Conservation (phyloP, 2,888 invertebrate genomes). For the Eupithecia dodoneata region DNA sequence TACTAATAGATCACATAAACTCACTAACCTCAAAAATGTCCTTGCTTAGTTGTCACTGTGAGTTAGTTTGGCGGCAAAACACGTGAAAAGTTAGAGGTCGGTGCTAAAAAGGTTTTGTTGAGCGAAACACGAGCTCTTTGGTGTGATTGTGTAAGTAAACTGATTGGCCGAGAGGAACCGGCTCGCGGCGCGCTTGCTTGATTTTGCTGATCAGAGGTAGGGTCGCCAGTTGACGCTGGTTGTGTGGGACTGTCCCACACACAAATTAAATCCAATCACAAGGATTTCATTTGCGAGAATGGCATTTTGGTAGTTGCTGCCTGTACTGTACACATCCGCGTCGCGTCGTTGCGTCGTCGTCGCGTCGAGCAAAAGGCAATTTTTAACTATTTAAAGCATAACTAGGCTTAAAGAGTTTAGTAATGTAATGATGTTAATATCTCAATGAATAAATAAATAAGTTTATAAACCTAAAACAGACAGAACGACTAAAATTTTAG, state of each 20-base stretch:
- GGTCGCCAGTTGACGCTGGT: slow-evolving; percentile 33
- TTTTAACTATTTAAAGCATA: too few species aligned
- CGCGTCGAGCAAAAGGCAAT: too few species aligned
- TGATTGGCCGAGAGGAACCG: slow-evolving; percentile 49
- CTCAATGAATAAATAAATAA: too few species aligned
- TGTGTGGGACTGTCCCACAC: slow-evolving; percentile 5
- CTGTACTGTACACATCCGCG: neutral
- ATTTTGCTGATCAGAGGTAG: slow-evolving; percentile 50
- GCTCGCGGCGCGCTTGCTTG: slow-evolving; percentile 42
- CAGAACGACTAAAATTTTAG: too few species aligned
- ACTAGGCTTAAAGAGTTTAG: too few species aligned
- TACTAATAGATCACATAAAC: slow-evolving; percentile 37
- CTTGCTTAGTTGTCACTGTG: slow-evolving; percentile 30
- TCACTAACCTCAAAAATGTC: slow-evolving; percentile 42
- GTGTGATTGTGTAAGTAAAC: slow-evolving; percentile 49
- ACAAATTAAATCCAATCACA: neutral
- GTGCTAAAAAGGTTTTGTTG: slow-evolving; percentile 18
- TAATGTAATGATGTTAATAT: too few species aligned
- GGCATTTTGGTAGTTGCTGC: neutral
- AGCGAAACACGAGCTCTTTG: slow-evolving; percentile 45
- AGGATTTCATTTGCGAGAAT: neutral
- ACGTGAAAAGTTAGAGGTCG: slow-evolving; percentile 37
- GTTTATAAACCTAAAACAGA: too few species aligned
- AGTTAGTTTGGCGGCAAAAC: slow-evolving; percentile 37
- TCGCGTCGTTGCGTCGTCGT: neutral